Conservation (phyloP, 2,888 invertebrate genomes). For the Rhorus exstirpatorius region DNA sequence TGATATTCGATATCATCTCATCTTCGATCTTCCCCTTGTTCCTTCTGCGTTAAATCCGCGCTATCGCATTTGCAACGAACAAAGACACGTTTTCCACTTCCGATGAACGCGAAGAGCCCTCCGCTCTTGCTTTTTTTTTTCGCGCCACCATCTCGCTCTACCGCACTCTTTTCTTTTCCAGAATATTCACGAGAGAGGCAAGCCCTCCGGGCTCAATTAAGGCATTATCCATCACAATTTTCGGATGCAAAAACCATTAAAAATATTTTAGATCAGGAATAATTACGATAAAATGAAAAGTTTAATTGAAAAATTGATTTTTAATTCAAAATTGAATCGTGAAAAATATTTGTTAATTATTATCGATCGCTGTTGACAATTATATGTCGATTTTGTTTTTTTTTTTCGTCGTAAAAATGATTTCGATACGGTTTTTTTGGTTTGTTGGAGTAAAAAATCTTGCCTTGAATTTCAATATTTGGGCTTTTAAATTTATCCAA, state of each 20-base stretch:
- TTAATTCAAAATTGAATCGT: too few species aligned
- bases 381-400: too few species aligned
- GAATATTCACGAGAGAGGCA: constrained; percentile 11
- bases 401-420: too few species aligned
- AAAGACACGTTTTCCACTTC: constrained; percentile 68
- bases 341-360: too few species aligned
- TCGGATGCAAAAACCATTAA: too few species aligned
- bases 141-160: not conserved
- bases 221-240: not conserved
- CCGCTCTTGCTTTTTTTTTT: not conserved
- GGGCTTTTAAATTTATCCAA: too few species aligned
- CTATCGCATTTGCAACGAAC: constrained; percentile 63
- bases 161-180: not conserved
- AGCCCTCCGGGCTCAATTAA: constrained; percentile 3
- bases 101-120: constrained; percentile 31
- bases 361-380: too few species aligned
- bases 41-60: constrained; percentile 50
- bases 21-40: constrained; percentile 51
- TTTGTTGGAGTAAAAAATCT: too few species aligned
- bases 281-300: not conserved
- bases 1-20: constrained; percentile 68
- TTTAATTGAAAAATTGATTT: too few species aligned
- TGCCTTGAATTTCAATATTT: too few species aligned
- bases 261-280: too few species aligned
- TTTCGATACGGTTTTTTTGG: too few species aligned